These are phyloP conservation scores for Microcebus ravelobensis DNA, from an alignment of 2,113 vertebrate species.

Conservation along the genomic window DNA sequence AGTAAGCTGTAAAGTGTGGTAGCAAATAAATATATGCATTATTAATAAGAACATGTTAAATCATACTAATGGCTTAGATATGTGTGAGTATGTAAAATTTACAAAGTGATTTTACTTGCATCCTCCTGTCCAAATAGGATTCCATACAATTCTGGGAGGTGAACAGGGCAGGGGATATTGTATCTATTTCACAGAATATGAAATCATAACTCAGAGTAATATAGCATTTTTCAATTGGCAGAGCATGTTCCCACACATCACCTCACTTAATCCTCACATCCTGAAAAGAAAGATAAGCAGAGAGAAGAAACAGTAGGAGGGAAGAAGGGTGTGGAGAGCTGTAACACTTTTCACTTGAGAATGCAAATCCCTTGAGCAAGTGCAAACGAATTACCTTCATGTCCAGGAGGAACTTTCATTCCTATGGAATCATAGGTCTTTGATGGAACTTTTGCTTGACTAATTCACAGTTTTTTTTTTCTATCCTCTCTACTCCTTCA, in stretches of 20 bases:
- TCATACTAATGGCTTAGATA: slow-evolving; percentile 37
- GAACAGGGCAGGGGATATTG: neutral
- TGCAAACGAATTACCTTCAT: neutral
- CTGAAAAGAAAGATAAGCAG: neutral
- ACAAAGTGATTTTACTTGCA: slow-evolving; percentile 13
- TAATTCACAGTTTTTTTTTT: neutral
- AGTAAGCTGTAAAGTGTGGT: neutral
- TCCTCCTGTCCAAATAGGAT: neutral
- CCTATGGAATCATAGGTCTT: neutral
- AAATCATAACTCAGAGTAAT: neutral
- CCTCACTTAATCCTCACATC: neutral
- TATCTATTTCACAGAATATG: neutral
- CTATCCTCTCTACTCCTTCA: neutral
- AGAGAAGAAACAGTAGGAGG: neutral
- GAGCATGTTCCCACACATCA: neutral
- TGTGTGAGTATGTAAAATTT: slow-evolving; percentile 30
- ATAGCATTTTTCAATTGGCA: neutral
- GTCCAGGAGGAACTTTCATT: neutral
- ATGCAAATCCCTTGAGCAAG: neutral
- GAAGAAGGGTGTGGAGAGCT: neutral
- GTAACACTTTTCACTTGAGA: neutral
- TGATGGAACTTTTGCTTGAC: neutral
- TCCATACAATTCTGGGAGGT: neutral
- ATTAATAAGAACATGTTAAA: slow-evolving; percentile 51
- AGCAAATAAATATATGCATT: slow-evolving; percentile 44